Base-by-base conservation (phyloP, 2,797 vertebrate species). In the Protosalanx chinensis region DNA sequence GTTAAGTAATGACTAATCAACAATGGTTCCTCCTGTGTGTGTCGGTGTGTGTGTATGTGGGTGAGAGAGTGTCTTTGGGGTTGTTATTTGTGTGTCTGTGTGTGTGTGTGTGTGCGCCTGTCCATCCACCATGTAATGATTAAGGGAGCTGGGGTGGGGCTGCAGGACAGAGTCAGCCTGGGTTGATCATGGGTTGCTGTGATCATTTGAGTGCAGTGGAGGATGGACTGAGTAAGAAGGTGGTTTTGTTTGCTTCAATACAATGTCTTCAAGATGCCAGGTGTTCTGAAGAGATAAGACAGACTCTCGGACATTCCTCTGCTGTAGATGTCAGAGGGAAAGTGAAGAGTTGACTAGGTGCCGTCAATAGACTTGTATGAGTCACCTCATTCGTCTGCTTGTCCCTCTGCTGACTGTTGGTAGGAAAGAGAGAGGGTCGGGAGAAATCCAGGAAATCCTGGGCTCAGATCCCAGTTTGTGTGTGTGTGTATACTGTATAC, bases 1-100 rank as follows among this genome's bases (percentile, higher is more conserved):
- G 88, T 93, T 92, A 91, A 93, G 88, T 92, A 93, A 94, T 92
- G 91, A 90, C 89, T 92, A 91, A 93, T 93, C 88, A 89, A 87
- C 79, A 89, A 87, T 82, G 84, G 82, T 89, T 86, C 82, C 78
- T 81, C 91, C 85, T 87, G 81, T 20, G 37, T 85, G 13, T 68
- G 7, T 8, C 20, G 15, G 67, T 37, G n/a, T 46, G 49, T 56
- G 66, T 67, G 18, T 15, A 35, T 4, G 66, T 16, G 33, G 41
- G 30, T 18, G 33, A n/a, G 30, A 57, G 67, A 35, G 46, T 64
- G 27, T 72, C 20, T 63, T 20, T 67, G 67, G 67, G 35, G 56
- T 49, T 57, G 66, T 56, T n/a, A n/a, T n/a, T n/a, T n/a, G 16
- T 15, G 64, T 12, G 66, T 15, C 8, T 70, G 49, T 37, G 49